phyloP scores from a whole-genome alignment of 2,113 vertebrate species.

The Catharus fuscescens region DNA sequence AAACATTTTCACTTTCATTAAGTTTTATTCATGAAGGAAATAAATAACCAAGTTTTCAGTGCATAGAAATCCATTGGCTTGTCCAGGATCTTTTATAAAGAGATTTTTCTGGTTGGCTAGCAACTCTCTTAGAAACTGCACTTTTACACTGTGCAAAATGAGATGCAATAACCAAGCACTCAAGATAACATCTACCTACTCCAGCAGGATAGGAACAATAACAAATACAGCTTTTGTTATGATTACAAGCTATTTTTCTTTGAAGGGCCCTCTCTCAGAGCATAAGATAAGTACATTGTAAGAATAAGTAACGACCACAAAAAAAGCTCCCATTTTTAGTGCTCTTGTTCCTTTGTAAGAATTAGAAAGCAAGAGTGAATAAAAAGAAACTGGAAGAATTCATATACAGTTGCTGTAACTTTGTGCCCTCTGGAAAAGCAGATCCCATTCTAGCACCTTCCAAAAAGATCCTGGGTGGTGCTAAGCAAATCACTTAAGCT shows the following conservation, averaged over 20 bases:
- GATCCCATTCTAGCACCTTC: background rate
- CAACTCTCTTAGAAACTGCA: background rate
- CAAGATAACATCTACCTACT: conserved; percentile 17
- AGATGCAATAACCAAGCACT: conserved; percentile 14
- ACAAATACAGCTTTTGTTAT: conserved; percentile 6
- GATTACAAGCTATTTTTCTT: background rate
- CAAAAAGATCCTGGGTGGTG: background rate
- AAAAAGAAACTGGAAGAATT: background rate
- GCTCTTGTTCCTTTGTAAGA: background rate
- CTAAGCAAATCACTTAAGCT: background rate
- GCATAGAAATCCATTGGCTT: background rate
- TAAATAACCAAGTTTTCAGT: background rate
- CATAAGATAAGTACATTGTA: background rate
- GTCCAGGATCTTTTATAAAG: background rate
- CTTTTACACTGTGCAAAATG: background rate
- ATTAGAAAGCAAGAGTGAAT: background rate
- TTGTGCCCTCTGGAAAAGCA: background rate
- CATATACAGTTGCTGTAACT: background rate
- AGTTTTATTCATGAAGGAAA: background rate
- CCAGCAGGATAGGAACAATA: background rate
- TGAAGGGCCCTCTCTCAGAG: background rate
- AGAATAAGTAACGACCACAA: background rate
- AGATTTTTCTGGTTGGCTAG: conserved; percentile 7
- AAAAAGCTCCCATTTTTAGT: background rate
- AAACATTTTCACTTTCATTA: conserved; percentile 17